phyloP scores from a whole-genome alignment of 2,113 vertebrate genomes.

The Corythaixoides concolor region DNA sequence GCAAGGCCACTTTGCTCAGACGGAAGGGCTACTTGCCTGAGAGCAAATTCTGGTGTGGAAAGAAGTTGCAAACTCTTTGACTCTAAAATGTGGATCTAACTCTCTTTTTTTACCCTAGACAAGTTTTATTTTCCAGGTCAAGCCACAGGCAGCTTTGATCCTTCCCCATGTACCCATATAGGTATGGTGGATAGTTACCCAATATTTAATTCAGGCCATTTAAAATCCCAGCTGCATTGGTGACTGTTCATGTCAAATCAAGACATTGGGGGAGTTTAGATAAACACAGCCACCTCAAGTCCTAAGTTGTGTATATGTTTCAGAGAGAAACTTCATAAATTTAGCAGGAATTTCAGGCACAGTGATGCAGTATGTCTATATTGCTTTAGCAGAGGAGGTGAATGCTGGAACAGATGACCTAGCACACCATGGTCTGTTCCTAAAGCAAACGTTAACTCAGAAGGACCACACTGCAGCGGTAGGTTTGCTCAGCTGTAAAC shows the following conservation, averaged over 20 bases:
- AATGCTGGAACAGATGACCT: background rate
- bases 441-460: background rate
- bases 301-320: background rate
- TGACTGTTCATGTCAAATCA: background rate
- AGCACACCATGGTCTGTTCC: too few relatives aligned
- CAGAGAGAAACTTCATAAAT: background rate
- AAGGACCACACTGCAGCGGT: background rate
- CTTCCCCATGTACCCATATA: background rate
- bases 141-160: background rate
- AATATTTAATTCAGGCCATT: background rate
- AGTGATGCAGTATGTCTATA: background rate
- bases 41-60: background rate
- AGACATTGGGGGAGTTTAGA: background rate
- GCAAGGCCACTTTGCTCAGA: background rate
- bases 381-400: background rate
- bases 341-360: background rate
- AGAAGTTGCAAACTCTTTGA: too few relatives aligned
- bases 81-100: background rate
- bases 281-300: background rate
- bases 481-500: background rate
- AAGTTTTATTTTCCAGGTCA: background rate
- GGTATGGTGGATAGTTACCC: background rate
- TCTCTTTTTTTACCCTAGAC: background rate
- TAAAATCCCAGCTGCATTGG: background rate
- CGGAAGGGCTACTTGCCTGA: background rate